phyloP scores from a whole-genome alignment of 2,888 invertebrate species.

The Clunio marinus region DNA sequence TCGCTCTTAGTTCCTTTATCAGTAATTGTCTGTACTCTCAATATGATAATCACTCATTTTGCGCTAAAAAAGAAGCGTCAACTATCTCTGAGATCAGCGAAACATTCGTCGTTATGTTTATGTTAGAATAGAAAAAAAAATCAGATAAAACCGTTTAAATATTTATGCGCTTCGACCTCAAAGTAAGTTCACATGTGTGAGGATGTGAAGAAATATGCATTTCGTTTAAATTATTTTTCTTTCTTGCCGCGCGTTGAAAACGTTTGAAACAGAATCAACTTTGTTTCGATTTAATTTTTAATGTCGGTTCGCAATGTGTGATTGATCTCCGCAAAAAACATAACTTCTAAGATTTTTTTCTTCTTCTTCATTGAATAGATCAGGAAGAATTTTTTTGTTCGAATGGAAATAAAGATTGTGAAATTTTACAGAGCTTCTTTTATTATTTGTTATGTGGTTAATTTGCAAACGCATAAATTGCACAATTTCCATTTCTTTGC shows the following conservation, averaged over 20 bases:
- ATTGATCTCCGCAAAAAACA: conserved; percentile 10
- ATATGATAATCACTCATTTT: too few species aligned
- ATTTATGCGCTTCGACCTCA: conserved; percentile 4
- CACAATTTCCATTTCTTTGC: too few species aligned
- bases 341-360: neutral
- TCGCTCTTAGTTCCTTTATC: too few species aligned
- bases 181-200: conserved; percentile 8
- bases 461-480: too few species aligned
- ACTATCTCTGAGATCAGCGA: neutral
- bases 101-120: conserved; percentile 11
- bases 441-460: too few species aligned
- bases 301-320: neutral
- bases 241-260: neutral
- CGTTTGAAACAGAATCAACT: neutral
- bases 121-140: too few species aligned
- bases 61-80: too few species aligned
- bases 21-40: too few species aligned
- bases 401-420: too few species aligned
- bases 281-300: neutral
- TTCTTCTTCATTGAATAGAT: too few species aligned
- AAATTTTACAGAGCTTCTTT: too few species aligned
- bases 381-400: too few species aligned
- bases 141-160: conserved; percentile 2
- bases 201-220: conserved; percentile 19
- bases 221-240: conserved; percentile 9